phyloP scores from a whole-genome alignment of 1,140 invertebrate genomes.

The Cherax quadricarinatus region DNA sequence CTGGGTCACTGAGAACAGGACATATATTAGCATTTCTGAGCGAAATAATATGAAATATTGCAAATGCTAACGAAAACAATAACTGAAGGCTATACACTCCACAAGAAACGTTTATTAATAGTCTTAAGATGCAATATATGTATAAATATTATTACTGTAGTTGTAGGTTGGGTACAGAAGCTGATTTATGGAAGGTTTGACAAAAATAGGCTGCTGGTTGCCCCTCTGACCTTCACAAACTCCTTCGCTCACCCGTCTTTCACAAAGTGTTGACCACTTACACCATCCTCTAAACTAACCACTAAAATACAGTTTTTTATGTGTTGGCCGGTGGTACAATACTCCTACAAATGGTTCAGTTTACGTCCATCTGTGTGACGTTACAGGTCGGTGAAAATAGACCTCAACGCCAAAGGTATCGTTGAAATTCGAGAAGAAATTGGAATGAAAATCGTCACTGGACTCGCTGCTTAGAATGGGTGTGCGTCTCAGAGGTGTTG shows the following conservation, averaged over 20 bases:
- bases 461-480: constrained; percentile 7
- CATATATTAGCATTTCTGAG: background rate
- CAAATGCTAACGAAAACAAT: background rate
- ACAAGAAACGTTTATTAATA: no score
- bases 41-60: background rate
- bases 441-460: constrained; percentile 16
- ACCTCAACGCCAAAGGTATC: background rate
- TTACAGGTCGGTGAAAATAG: no score
- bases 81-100: no score
- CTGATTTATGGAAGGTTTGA: no score
- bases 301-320: background rate
- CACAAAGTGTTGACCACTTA: constrained; percentile 1
- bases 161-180: no score
- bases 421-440: background rate
- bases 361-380: no score
- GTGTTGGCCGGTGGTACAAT: no score
- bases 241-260: constrained; percentile 13
- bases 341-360: no score
- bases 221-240: constrained; percentile 26
- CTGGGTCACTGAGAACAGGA: background rate
- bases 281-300: background rate
- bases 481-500: background rate
- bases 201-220: background rate
- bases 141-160: no score
- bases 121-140: no score